Evolutionary conservation across 2,797 vertebrate genomes (phyloP).

Genomic region (Loriculus beryllinus): DNA sequence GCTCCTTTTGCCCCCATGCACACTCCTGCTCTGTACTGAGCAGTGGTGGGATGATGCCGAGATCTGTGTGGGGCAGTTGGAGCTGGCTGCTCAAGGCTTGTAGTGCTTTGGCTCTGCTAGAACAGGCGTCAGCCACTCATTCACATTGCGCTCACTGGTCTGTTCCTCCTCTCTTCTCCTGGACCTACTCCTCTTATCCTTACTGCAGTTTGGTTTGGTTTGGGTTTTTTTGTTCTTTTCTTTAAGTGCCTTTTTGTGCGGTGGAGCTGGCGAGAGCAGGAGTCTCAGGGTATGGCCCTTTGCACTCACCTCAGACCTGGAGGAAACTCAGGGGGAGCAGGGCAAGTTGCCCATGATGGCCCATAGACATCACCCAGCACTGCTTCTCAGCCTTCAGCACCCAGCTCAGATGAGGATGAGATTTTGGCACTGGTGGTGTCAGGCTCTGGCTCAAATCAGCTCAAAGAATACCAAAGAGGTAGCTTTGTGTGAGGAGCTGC

Average conservation of each 20-base stretch:
- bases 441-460: not conserved
- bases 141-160: not conserved
- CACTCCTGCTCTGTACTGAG: not conserved
- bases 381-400: not conserved
- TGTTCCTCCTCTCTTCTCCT: not conserved
- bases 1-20: not conserved
- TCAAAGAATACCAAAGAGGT: conserved; percentile 39
- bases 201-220: not conserved
- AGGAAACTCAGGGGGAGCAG: not conserved
- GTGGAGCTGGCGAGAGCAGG: conserved; percentile 7
- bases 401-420: not conserved
- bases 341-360: accelerated
- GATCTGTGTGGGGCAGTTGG: not conserved
- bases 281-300: not conserved
- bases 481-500: not conserved
- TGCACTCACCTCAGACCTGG: not conserved
- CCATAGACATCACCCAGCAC: not conserved
- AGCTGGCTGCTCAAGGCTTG: not conserved
- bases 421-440: not conserved
- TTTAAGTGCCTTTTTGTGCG: conserved; percentile 57
- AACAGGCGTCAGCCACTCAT: not conserved
- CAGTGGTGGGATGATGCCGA: not conserved
- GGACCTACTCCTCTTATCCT: not conserved
- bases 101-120: not conserved
- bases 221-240: not conserved